Evolutionary conservation across 2,888 invertebrate genomes (phyloP).

Genomic region (Plemyria rubiginata): DNA sequence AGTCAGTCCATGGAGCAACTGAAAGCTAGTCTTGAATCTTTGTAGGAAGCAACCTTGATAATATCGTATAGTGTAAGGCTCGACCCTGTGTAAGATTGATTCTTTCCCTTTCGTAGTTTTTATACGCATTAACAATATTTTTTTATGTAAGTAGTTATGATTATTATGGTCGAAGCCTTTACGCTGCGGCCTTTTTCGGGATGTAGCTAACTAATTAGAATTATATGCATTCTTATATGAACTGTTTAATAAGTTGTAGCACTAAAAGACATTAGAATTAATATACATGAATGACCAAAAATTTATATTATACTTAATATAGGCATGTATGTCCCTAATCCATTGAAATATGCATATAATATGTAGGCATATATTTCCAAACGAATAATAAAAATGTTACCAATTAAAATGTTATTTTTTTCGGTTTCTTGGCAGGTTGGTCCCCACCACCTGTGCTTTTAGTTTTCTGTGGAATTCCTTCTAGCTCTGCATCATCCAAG

Average conservation of each 20-base stretch:
- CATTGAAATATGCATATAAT: not conserved
- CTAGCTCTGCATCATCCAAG: constrained; percentile 67
- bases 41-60: constrained; percentile 46
- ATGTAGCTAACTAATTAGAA: not conserved
- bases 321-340: not conserved
- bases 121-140: not conserved
- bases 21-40: constrained; percentile 66
- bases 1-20: constrained; percentile 78
- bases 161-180: not conserved
- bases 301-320: constrained; percentile 10
- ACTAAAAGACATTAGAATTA: constrained; percentile 22
- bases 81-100: not conserved
- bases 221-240: not conserved
- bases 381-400: constrained; percentile 20
- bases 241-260: not conserved
- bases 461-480: constrained; percentile 66
- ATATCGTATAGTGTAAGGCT: not conserved
- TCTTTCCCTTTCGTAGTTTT: not conserved
- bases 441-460: constrained; percentile 43
- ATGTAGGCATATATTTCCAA: constrained; percentile 28
- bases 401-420: constrained; percentile 74
- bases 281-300: constrained; percentile 7
- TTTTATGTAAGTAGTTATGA: not conserved
- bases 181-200: not conserved
- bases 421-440: constrained; percentile 62